phyloP scores from a whole-genome alignment of 2,113 vertebrate genomes.

The Centropus unirufus region DNA sequence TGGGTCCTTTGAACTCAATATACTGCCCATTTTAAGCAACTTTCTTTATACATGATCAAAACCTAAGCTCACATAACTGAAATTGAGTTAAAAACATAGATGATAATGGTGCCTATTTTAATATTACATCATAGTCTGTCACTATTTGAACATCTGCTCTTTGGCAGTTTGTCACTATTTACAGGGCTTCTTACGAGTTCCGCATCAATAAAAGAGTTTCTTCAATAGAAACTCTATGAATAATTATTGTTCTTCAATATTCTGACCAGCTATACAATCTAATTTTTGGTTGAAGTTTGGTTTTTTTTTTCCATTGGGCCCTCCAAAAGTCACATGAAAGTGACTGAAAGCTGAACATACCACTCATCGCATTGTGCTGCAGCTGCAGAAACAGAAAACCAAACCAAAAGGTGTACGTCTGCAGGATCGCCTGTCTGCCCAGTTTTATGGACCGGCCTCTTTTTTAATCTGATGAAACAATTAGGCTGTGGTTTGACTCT shows the following conservation, averaged over 20 bases:
- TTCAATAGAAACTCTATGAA: conserved; percentile 24
- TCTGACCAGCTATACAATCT: neutral
- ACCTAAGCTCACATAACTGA: conserved; percentile 53
- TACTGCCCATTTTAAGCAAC: conserved; percentile 82
- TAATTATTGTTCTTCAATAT: conserved; percentile 34
- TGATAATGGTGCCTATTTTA: neutral
- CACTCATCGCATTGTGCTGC: neutral
- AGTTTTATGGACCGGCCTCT: neutral
- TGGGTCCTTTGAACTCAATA: conserved; percentile 84
- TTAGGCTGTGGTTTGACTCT: neutral
- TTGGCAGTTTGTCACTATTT: neutral
- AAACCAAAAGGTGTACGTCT: neutral
- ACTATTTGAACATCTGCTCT: neutral
- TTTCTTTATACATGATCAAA: conserved; percentile 74
- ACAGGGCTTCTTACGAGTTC: neutral
- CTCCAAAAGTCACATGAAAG: conserved; percentile 3
- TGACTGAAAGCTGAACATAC: neutral
- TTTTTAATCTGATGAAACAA: conserved; percentile 46
- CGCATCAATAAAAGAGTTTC: neutral
- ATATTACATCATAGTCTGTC: neutral
- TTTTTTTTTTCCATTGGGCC: neutral
- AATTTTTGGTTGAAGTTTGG: conserved; percentile 18
- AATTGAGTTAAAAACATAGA: neutral
- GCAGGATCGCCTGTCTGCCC: neutral
- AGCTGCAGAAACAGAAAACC: conserved; percentile 2